Evolutionary conservation across 2,888 invertebrate genomes (phyloP), one percentile per base, ranked within the genome.

Genomic region (Deroplatys truncata): DNA sequence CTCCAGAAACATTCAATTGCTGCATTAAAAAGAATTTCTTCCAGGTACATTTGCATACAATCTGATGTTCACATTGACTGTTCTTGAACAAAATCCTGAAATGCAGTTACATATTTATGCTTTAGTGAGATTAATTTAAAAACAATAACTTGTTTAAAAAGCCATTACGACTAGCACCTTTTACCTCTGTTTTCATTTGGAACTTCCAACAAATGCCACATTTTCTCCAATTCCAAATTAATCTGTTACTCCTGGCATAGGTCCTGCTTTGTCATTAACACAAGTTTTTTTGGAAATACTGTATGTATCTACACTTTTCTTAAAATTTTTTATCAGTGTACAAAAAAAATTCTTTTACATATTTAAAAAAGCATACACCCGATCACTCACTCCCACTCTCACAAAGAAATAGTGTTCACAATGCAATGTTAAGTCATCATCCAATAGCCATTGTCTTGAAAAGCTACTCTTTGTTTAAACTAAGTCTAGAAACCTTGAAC

Each of bases 141-240:
- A 43, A 13, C 10, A 72, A 72, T 72, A 20, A 16, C 56, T 72
- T 7, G 7, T 7, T 4, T 72, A 20, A 72, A 72, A 72, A 72
- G 56, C 7, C 56, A 72, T 72, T 72, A 72, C 56, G 56, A 72
- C 56, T 72, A 72, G 56, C 56, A 72, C 56, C 56, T 72, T 72
- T 72, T 72, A 72, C 56, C 56, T 72, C 56, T 7, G 20, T 72
- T 72, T 31, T 83, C 87, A 87, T 87, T 87, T 87, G 87, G 87
- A 87, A 87, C 87, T 87, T 87, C 43, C 87, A 87, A 87, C 87
- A 87, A 72, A 72, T 72, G 56, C 56, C 56, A 72, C 56, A 20
- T 20, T 72, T 72, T 72, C 56, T 20, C 56, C 56, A 72, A 72
- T 72, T 72, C 56, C 56, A 72, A 72, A 72, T 72, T 72, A 20